Evolutionary conservation across 2,888 invertebrate genomes (phyloP).

Genomic region (Amiota communis): DNA sequence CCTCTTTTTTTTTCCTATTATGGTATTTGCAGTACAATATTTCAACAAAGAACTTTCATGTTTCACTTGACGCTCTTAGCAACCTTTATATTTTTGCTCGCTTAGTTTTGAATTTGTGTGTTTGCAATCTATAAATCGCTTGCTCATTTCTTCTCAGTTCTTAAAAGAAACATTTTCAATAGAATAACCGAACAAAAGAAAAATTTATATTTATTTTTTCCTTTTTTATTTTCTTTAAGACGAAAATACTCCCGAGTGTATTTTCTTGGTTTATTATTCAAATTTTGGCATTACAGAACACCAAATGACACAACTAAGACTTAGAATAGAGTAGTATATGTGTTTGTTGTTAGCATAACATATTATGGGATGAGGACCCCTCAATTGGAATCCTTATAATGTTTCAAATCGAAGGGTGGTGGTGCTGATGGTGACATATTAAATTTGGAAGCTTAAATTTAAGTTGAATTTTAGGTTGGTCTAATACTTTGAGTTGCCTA

Average conservation of each 20-base stretch:
- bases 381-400: too few species aligned
- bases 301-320: neutral
- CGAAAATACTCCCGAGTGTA: neutral
- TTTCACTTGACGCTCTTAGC: conserved; percentile 16
- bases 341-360: too few species aligned
- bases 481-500: neutral
- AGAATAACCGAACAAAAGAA: conserved; percentile 18
- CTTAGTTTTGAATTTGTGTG: neutral
- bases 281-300: neutral
- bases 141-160: conserved; percentile 22
- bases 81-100: conserved; percentile 18
- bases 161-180: conserved; percentile 23
- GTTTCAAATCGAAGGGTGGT: too few species aligned
- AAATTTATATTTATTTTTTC: conserved; percentile 36
- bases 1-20: neutral
- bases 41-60: conserved; percentile 1
- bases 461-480: too few species aligned
- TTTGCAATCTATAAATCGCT: conserved; percentile 23
- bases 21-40: neutral
- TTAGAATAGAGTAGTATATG: neutral
- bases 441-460: too few species aligned
- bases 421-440: too few species aligned
- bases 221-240: conserved; percentile 40
- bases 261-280: conserved; percentile 7
- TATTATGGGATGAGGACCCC: too few species aligned